A percentile compares a stretch with the other conserved stretches of the same genome.
phyloP scores from a whole-genome alignment of 2,888 invertebrate species.

The Sinhomidia bicolor region DNA sequence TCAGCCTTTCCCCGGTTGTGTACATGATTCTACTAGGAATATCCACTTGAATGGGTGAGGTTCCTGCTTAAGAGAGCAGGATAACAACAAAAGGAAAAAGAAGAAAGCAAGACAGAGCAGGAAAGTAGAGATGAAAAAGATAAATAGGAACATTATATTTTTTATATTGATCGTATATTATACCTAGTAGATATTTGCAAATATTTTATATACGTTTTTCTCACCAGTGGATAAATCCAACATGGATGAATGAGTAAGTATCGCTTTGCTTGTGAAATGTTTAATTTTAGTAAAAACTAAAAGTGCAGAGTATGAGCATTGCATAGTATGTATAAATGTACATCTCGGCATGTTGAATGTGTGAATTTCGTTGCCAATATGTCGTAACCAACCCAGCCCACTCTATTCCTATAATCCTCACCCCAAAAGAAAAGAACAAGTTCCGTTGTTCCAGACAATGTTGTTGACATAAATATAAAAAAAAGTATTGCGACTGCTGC shows the following conservation, averaged over 20 bases:
- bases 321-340: background rate
- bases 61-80: background rate
- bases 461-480: background rate
- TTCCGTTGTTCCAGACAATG: background rate
- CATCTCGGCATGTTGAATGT: background rate
- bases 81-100: background rate
- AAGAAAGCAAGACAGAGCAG: background rate
- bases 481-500: background rate
- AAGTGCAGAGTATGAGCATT: background rate
- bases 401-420: background rate
- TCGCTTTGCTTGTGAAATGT: background rate
- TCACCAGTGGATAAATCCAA: background rate
- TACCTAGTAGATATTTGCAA: background rate
- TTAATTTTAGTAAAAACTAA: background rate
- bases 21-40: constrained; percentile 4
- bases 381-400: background rate
- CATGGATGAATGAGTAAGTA: background rate
- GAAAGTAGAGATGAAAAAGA: constrained; percentile 4
- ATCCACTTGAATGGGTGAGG: background rate
- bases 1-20: background rate
- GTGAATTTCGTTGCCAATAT: background rate
- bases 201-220: background rate
- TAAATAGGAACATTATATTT: background rate
- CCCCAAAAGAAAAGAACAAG: background rate
- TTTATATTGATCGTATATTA: background rate